Evolutionary conservation across 1,140 invertebrate species (phyloP).

Genomic region (Lineus longissimus): DNA sequence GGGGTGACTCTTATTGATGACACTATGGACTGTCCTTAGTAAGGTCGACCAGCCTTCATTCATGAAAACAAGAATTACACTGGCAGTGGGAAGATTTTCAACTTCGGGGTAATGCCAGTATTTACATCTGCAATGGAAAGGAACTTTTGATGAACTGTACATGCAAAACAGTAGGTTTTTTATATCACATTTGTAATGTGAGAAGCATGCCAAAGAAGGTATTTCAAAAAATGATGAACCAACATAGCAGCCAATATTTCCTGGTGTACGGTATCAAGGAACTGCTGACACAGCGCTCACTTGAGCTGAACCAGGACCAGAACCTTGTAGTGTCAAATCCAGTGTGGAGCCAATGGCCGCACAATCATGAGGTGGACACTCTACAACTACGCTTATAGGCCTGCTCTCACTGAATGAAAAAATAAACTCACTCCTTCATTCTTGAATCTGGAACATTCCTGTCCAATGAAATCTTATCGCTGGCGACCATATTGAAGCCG

Average conservation of each 20-base stretch:
- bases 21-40: constrained; percentile 92
- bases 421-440: constrained; percentile 72
- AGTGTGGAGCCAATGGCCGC: too few relatives aligned
- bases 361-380: too few relatives aligned
- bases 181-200: too few relatives aligned
- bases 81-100: constrained; percentile 73
- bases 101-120: constrained; percentile 89
- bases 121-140: constrained; percentile 68
- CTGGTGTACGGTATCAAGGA: too few relatives aligned
- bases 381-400: too few relatives aligned
- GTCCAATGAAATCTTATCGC: constrained; percentile 84
- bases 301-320: too few relatives aligned
- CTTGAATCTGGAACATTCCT: constrained; percentile 83
- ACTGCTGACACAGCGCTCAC: too few relatives aligned
- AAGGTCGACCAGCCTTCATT: constrained; percentile 95
- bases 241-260: too few relatives aligned
- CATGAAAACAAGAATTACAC: constrained; percentile 97
- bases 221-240: too few relatives aligned
- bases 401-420: too few relatives aligned
- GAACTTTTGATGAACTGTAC: neutral
- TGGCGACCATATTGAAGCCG: constrained; percentile 95
- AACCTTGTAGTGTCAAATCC: constrained; percentile 1
- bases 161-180: constrained; percentile 65
- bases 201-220: too few relatives aligned
- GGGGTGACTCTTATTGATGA: constrained; percentile 86